Evolutionary conservation across 2,888 invertebrate genomes (phyloP).

Genomic region (Litoditis marina): DNA sequence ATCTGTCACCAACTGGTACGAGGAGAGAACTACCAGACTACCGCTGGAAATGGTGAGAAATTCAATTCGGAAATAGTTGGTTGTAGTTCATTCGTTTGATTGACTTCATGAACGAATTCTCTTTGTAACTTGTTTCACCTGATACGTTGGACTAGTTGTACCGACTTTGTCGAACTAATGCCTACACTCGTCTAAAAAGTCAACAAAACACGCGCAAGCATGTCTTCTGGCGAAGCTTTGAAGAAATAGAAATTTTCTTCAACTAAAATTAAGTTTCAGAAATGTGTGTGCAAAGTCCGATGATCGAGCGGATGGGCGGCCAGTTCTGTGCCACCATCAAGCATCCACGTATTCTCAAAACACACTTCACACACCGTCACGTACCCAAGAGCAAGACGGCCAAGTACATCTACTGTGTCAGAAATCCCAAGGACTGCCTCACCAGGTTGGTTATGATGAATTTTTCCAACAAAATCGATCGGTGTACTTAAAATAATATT

Average conservation of each 20-base stretch:
- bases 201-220: too few species aligned
- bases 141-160: too few species aligned
- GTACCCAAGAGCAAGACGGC: conserved; percentile 50
- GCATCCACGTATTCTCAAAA: conserved; percentile 56
- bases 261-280: conserved; percentile 43
- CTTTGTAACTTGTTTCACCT: too few species aligned
- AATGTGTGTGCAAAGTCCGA: conserved; percentile 54
- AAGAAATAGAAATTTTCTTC: too few species aligned
- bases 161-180: too few species aligned
- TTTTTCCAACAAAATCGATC: too few species aligned
- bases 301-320: conserved; percentile 61
- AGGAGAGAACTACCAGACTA: conserved; percentile 31
- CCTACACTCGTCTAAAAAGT: too few species aligned
- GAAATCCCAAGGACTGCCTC: conserved; percentile 61
- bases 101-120: too few species aligned
- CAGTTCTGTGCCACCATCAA: conserved; percentile 47
- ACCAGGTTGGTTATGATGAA: conserved; percentile 26
- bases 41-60: conserved; percentile 38
- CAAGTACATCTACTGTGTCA: conserved; percentile 59
- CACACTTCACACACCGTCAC: conserved; percentile 55
- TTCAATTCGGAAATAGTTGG: too few species aligned
- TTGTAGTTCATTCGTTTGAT: too few species aligned
- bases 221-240: too few species aligned
- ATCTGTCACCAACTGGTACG: conserved; percentile 56
- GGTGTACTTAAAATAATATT: too few species aligned